Evolutionary conservation across 2,888 invertebrate species (phyloP).

Genomic region (Rotaria macrura): DNA sequence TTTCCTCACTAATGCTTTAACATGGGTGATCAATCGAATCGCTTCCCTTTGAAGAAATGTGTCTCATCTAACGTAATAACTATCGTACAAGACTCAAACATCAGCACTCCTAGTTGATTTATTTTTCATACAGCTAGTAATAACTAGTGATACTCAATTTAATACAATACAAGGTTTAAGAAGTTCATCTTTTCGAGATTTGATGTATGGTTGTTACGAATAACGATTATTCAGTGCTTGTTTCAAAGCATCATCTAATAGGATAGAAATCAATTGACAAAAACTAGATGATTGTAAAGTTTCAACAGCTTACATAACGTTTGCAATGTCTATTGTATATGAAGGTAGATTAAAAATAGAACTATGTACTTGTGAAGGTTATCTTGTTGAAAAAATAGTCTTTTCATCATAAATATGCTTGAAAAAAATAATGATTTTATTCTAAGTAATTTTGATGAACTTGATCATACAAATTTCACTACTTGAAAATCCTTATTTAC

Average conservation of each 20-base stretch:
- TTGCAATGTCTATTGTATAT: not conserved
- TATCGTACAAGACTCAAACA: not conserved
- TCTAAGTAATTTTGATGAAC: not conserved
- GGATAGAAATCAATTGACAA: not conserved
- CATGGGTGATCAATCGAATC: constrained; percentile 16
- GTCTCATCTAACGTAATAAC: not conserved
- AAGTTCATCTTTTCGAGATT: not conserved
- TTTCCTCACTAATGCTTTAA: constrained; percentile 25
- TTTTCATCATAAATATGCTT: not conserved
- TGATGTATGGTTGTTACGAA: not conserved
- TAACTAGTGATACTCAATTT: not conserved
- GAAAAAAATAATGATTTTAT: not conserved
- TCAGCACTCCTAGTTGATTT: constrained; percentile 8
- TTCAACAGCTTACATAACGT: not conserved
- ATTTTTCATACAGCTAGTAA: not conserved
- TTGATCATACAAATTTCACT: not conserved
- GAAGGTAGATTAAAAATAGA: not conserved
- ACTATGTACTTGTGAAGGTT: not conserved
- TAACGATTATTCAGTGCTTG: not conserved
- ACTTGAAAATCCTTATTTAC: not conserved
- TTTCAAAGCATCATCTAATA: not conserved
- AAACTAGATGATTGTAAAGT: not conserved
- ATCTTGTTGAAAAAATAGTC: not conserved
- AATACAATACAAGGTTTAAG: not conserved
- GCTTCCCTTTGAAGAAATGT: not conserved